Percentiles rank a stretch among this genome's conserved stretches.
Evolutionary conservation across 2,888 invertebrate species (phyloP).

Genomic region (Lasioglossum pauxillum): DNA sequence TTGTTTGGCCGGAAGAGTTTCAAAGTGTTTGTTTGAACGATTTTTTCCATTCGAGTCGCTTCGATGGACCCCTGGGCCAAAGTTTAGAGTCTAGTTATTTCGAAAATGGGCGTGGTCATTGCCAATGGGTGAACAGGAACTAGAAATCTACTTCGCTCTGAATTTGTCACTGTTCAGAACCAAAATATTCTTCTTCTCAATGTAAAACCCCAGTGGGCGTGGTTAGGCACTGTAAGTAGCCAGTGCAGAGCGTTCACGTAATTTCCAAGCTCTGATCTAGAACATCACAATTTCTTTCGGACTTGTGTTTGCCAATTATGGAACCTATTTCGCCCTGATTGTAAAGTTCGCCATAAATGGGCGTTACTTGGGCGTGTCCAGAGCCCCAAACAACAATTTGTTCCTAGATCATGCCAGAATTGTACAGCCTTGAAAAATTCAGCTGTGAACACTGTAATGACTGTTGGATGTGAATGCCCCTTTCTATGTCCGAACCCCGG

Average conservation of each 20-base stretch:
- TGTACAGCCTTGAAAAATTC: background rate
- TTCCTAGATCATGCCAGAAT: background rate
- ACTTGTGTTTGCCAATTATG: background rate
- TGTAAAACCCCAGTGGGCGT: background rate
- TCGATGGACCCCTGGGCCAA: background rate
- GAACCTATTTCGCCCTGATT: background rate
- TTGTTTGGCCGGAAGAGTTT: background rate
- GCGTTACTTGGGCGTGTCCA: background rate
- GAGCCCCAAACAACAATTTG: background rate
- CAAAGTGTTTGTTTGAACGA: background rate
- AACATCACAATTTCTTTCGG: background rate
- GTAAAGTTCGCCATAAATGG: background rate
- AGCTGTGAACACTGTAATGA: background rate
- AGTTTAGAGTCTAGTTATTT: background rate
- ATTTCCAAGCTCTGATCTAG: background rate
- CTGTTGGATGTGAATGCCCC: background rate
- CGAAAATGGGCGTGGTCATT: background rate
- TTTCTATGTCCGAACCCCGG: background rate
- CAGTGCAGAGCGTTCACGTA: background rate
- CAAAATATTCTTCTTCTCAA: background rate
- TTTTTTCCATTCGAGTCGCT: background rate
- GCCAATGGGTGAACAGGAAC: background rate
- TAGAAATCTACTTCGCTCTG: background rate
- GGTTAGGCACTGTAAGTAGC: background rate
- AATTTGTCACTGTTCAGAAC: background rate